Evolutionary conservation across 1,140 invertebrate species (phyloP).

Genomic region (Heterodera carotae): DNA sequence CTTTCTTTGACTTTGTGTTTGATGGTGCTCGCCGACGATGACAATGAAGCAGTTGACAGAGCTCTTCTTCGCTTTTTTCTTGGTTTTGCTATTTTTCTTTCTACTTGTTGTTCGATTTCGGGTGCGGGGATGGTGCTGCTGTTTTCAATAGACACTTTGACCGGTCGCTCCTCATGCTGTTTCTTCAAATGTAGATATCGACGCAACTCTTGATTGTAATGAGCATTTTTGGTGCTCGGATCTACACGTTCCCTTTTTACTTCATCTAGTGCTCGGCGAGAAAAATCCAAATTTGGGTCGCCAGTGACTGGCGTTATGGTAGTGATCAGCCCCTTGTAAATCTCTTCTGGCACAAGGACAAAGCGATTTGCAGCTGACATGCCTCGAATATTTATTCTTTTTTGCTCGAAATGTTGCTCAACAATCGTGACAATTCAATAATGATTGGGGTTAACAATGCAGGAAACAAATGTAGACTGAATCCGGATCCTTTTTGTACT

Average conservation of each 20-base stretch:
- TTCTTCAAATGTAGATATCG: conserved; percentile 9
- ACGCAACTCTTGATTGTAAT: conserved; percentile 20
- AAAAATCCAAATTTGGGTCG: conserved; percentile 10
- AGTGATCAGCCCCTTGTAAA: conserved; percentile 20
- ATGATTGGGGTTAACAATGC: too few relatives aligned
- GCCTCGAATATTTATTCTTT: background rate
- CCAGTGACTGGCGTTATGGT: background rate
- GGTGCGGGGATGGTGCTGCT: background rate
- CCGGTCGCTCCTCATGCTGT: conserved; percentile 9
- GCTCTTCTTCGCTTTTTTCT: conserved; percentile 18
- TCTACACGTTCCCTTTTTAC: background rate
- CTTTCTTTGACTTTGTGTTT: background rate
- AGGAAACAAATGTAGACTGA: too few relatives aligned
- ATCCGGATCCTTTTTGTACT: too few relatives aligned
- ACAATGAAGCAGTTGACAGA: too few relatives aligned
- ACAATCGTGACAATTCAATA: too few relatives aligned
- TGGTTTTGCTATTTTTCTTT: background rate
- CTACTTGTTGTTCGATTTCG: too few relatives aligned
- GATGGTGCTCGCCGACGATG: too few relatives aligned
- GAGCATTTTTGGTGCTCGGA: background rate
- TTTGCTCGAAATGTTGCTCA: too few relatives aligned
- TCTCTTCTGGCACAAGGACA: conserved; percentile 34
- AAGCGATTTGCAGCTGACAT: conserved; percentile 25
- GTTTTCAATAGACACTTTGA: conserved; percentile 16
- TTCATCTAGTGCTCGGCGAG: background rate